phyloP scores from a whole-genome alignment of 2,113 vertebrate genomes.

The Guaruba guarouba region DNA sequence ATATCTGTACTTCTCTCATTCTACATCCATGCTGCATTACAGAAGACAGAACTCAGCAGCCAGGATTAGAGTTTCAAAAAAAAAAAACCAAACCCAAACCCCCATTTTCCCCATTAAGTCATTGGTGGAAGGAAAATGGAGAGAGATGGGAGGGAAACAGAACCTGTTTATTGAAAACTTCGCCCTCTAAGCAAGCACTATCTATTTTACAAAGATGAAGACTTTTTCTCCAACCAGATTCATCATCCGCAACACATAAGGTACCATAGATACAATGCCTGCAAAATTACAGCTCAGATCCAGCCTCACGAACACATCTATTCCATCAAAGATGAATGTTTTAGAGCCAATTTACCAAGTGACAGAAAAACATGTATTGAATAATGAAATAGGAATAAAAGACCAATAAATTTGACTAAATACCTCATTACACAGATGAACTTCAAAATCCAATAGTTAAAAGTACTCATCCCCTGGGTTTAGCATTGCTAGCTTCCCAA shows the following conservation, averaged over 20 bases:
- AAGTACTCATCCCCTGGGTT: background rate
- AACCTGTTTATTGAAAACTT: background rate
- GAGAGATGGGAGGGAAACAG: background rate
- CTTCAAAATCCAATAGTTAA: background rate
- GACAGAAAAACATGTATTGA: background rate
- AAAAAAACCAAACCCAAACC: accelerated
- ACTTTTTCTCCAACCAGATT: background rate
- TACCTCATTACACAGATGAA: background rate
- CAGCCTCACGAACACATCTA: background rate
- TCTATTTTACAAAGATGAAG: background rate
- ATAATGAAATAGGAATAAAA: background rate
- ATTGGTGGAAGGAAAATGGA: background rate
- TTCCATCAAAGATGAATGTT: background rate
- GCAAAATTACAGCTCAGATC: background rate
- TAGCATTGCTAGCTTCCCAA: background rate
- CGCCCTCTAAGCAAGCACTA: background rate
- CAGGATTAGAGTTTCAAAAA: background rate
- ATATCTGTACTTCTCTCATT: background rate
- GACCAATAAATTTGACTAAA: background rate
- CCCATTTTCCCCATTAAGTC: background rate
- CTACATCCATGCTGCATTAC: background rate
- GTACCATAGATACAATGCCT: background rate
- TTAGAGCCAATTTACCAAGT: background rate
- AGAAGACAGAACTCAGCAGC: background rate
- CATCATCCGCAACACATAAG: background rate